Conservation (phyloP, 2,888 invertebrate species). For the Sipha maydis region DNA sequence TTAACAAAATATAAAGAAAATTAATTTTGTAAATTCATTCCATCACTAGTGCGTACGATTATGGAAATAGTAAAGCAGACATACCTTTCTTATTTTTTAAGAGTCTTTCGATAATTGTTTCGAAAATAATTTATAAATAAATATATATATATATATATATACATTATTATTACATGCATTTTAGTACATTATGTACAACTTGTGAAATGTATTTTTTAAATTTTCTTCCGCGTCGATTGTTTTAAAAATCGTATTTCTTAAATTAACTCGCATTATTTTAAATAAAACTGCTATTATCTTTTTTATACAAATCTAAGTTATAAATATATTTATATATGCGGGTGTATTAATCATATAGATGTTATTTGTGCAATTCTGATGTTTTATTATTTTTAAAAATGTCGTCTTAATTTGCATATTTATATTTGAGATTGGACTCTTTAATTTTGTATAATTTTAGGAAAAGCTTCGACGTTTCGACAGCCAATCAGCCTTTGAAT, state of each 20-base stretch:
- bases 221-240: too few relatives aligned
- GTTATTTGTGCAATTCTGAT: background rate
- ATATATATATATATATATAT: too few relatives aligned
- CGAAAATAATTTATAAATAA: background rate
- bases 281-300: background rate
- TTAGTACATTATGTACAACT: too few relatives aligned
- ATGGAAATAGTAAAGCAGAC: too few relatives aligned
- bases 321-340: background rate
- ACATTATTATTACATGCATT: too few relatives aligned
- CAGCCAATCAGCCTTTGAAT: background rate
- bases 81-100: too few relatives aligned
- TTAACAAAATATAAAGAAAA: too few relatives aligned
- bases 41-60: too few relatives aligned
- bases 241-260: too few relatives aligned
- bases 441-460: background rate
- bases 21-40: too few relatives aligned
- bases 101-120: background rate
- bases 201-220: too few relatives aligned
- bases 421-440: background rate
- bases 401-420: background rate
- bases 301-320: background rate
- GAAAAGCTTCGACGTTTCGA: background rate
- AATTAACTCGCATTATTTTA: too few relatives aligned
- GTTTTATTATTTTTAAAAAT: background rate
- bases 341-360: background rate